Evolutionary conservation across 2,797 vertebrate species (phyloP).

Genomic region (Moxostoma hubbsi): DNA sequence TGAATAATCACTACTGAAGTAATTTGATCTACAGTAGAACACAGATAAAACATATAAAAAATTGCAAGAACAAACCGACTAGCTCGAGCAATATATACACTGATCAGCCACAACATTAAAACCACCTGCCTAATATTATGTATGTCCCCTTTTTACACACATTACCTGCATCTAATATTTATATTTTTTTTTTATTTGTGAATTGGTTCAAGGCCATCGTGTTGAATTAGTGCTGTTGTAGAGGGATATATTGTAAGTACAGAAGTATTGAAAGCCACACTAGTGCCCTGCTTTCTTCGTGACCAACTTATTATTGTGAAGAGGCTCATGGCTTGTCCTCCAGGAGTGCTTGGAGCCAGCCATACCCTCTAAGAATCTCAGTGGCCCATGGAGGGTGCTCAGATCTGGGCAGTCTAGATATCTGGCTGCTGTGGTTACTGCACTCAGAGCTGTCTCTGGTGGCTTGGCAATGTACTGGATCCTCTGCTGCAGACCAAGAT

Average conservation of each 20-base stretch:
- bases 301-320: conserved; percentile 46
- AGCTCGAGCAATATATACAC: conserved; percentile 1
- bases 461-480: conserved; percentile 41
- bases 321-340: conserved; percentile 34
- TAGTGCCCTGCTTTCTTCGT: conserved; percentile 36
- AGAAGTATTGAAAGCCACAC: conserved; percentile 1
- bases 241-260: conserved; percentile 36
- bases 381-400: conserved; percentile 47
- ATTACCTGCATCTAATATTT: too few relatives aligned
- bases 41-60: too few relatives aligned
- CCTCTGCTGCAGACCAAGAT: conserved; percentile 43
- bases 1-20: too few relatives aligned
- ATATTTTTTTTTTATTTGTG: too few relatives aligned
- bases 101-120: not conserved
- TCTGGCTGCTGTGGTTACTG: conserved; percentile 29
- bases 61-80: too few relatives aligned
- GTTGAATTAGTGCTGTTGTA: not conserved
- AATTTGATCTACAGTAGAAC: too few relatives aligned
- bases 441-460: conserved; percentile 34
- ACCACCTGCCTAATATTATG: too few relatives aligned
- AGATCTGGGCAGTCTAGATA: conserved; percentile 41
- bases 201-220: too few relatives aligned
- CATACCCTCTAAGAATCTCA: conserved; percentile 33
- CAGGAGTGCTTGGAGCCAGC: conserved; percentile 48
- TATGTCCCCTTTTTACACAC: too few relatives aligned